These are phyloP conservation scores for Dendroctonus valens DNA, from an alignment of 1,140 invertebrate genomes.

Conservation along the genomic window DNA sequence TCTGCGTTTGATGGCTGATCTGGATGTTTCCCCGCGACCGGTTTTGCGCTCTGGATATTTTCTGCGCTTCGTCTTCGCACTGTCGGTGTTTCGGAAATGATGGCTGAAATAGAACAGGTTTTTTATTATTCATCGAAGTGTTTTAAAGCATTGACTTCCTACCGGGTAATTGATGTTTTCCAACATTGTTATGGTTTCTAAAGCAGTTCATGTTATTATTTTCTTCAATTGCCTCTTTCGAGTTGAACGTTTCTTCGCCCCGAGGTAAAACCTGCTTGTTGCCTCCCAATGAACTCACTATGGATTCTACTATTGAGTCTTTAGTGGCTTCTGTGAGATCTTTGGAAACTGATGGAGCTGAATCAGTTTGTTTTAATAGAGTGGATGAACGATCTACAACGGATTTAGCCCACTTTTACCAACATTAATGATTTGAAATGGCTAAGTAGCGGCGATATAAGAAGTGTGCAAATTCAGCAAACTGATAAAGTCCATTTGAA, in stretches of 20 bases:
- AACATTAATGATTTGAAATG: too few relatives aligned
- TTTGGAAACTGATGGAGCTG: neutral
- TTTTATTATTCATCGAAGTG: neutral
- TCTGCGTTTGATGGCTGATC: too few relatives aligned
- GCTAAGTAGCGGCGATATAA: too few relatives aligned
- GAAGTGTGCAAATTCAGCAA: too few relatives aligned
- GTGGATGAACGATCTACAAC: slow-evolving; percentile 19
- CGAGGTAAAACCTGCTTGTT: neutral
- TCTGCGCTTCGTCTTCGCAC: slow-evolving; percentile 8
- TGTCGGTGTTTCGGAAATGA: slow-evolving; percentile 23
- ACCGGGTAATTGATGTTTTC: slow-evolving; percentile 27
- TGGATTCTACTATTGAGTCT: slow-evolving; percentile 13
- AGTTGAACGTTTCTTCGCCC: neutral
- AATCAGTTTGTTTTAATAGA: slow-evolving; percentile 24
- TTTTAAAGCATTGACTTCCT: neutral
- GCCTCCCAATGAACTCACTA: slow-evolving; percentile 12
- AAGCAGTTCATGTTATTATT: slow-evolving; percentile 11
- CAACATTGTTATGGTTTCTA: slow-evolving; percentile 19
- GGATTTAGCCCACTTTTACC: neutral
- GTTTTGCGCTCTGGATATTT: slow-evolving; percentile 1
- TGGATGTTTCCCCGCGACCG: neutral
- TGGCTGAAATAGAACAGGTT: slow-evolving; percentile 17
- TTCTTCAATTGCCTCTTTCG: slow-evolving; percentile 13
- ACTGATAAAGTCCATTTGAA: too few relatives aligned
- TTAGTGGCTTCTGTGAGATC: slow-evolving; percentile 5